Conservation (phyloP, 2,113 vertebrate species). For the Petrocephalus microphthalmus region DNA sequence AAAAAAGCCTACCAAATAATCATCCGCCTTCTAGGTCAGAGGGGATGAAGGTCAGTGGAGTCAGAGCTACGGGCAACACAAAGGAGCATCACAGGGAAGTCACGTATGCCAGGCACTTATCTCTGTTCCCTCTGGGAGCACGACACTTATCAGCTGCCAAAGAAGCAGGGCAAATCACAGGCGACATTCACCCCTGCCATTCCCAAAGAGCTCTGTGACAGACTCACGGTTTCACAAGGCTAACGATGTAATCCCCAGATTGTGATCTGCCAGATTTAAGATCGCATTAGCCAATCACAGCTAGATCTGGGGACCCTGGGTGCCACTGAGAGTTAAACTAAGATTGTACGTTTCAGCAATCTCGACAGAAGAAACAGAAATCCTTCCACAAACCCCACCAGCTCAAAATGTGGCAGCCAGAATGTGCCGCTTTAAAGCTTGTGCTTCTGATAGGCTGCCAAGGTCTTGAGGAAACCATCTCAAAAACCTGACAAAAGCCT, state of each 20-base stretch:
- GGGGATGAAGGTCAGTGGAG: neutral
- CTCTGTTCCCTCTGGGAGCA: neutral
- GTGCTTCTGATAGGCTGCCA: neutral
- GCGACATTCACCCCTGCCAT: neutral
- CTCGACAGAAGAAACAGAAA: neutral
- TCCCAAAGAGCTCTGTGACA: neutral
- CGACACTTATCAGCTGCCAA: neutral
- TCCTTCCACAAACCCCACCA: neutral
- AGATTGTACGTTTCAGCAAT: neutral
- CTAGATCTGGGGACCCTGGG: neutral
- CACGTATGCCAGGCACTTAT: neutral
- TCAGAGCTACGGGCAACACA: neutral
- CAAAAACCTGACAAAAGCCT: neutral
- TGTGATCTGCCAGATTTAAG: neutral
- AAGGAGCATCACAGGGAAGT: neutral
- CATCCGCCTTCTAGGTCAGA: neutral
- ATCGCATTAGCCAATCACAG: neutral
- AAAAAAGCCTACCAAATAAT: neutral
- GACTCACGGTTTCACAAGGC: neutral
- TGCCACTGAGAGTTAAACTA: neutral
- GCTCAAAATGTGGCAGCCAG: neutral
- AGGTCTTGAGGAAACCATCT: neutral
- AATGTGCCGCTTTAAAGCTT: neutral
- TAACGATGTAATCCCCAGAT: neutral
- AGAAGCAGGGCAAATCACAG: neutral